Base-by-base conservation (phyloP, 1,140 invertebrate genomes). In the Hormaphis cornu region DNA sequence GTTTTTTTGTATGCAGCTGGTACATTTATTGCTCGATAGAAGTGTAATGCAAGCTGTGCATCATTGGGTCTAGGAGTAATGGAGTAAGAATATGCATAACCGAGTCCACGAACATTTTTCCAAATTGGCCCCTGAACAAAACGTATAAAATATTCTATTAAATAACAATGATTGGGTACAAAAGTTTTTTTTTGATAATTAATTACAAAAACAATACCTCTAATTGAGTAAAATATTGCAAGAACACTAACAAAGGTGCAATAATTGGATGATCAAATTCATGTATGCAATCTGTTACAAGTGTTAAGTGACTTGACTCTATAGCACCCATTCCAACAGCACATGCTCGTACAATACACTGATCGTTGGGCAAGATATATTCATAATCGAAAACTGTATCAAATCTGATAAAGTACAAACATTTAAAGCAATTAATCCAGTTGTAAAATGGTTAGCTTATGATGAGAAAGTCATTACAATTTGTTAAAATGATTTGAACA, bases 71-170 rank as follows among this genome's bases (percentile, higher is more conserved):
- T 80, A 8, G 82, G 73, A 54, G 78, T 77, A 20, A 91, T 83
- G 42, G 80, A 82, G 79, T 87, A 93, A 46, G 84, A 80, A 78
- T 96, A 96, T 1, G 91, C 83, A n/a, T 92, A 81, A 8, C 92
- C 92, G 72, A 86, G 84, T 28, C 92, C 92, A 75, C 92, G 81
- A 70, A 95, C 87, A 76, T 87, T 83, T 69, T 84, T 84, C 90
- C 90, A 95, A 83, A 95, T 85, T 33, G 92, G 91, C 37, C 93
- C 92, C 85, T 91, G 74, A 6, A 72, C n/a, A n/a, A n/a, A n/a
- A n/a, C n/a, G 73, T 72, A 72, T 71, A 72, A 53, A 26, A 74
- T 72, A 70, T 20, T 42, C 66, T 7, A 37, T 52, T 44, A 42
- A 61, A 56, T 56, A 46, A 44, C 14, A 28, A 7, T 44, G n/a